Evolutionary conservation across 2,888 invertebrate genomes (phyloP).

Genomic region (Globia sparganii): DNA sequence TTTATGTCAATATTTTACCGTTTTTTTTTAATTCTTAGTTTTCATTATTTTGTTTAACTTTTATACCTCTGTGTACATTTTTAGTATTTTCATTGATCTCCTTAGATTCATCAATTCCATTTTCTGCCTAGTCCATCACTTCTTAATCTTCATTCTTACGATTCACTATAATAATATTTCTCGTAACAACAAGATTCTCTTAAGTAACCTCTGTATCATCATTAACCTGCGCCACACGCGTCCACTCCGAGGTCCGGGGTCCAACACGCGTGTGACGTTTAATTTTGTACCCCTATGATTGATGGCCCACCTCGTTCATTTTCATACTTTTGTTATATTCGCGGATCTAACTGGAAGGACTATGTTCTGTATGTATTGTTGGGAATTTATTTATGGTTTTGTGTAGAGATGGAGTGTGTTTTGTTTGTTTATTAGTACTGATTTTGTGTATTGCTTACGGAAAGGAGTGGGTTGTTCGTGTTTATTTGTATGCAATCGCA

Average conservation of each 20-base stretch:
- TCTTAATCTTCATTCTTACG: not conserved
- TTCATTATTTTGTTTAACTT: not conserved
- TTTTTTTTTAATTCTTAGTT: not conserved
- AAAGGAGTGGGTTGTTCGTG: not conserved
- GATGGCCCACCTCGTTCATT: constrained; percentile 84
- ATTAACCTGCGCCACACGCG: constrained; percentile 75
- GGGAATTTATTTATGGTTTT: constrained; percentile 62
- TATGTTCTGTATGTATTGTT: constrained; percentile 56
- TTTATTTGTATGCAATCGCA: not conserved
- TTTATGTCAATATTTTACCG: no score
- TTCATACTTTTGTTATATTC: constrained; percentile 82
- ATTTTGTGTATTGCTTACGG: not conserved
- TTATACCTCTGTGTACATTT: not conserved
- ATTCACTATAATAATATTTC: constrained; percentile 32
- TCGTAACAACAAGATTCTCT: constrained; percentile 35
- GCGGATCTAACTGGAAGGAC: constrained; percentile 68
- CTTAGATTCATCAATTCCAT: not conserved
- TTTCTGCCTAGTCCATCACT: not conserved
- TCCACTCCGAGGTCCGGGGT: constrained; percentile 73
- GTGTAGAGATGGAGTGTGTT: constrained; percentile 37
- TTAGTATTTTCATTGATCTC: not conserved
- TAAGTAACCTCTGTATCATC: constrained; percentile 65
- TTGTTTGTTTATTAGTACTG: constrained; percentile 23
- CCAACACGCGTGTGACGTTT: constrained; percentile 88
- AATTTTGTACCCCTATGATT: constrained; percentile 89